Evolutionary conservation across 2,797 vertebrate genomes (phyloP), one percentile per base, ranked within the genome.

Genomic region (Enteromius paludinosus): DNA sequence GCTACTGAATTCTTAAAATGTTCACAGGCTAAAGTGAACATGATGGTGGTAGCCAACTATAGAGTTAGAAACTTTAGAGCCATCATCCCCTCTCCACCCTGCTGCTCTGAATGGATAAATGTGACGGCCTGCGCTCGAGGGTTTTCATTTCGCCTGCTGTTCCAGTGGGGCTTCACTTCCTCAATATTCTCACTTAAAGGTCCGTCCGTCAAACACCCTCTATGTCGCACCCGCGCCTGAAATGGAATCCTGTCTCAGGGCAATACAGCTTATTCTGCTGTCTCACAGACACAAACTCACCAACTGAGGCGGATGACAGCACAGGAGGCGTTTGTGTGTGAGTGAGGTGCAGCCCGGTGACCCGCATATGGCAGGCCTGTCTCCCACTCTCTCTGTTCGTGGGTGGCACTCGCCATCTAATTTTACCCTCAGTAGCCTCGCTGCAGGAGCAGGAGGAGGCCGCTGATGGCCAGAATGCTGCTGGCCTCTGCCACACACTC

Each of bases 141-240:
- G 78, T 45, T 81, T 84, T 84, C 78, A 84, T 84, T 81, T 64
- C 14, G 38, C 72, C 78, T 49, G 65, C 71, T 68, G 79, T 59
- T 69, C 71, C 71, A 80, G 49, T n/a, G 71, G 71, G 78, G 52
- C 30, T 74, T 75, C 72, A 76, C 78, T 81, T 80, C 43, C 20
- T 35, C 71, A 81, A 76, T 76, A 81, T 81, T 81, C 83, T 75
- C 79, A 78, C 83, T 78, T 85, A 81, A 81, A 85, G 66, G 73
- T 72, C 64, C 3, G 43, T 81, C 56, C 49, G 25, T 61, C 79
- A 71, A 45, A 65, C 41, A 74, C 68, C 61, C 74, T 78, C 61
- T 25, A 52, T 82, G 74, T 59, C 61, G 17, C 74, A 78, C 45
- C 52, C 70, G 8, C 5, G 1, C 25, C 64, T 64, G 75, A 85